Evolutionary conservation across 2,797 vertebrate species (phyloP).

Genomic region (Iguana delicatissima): DNA sequence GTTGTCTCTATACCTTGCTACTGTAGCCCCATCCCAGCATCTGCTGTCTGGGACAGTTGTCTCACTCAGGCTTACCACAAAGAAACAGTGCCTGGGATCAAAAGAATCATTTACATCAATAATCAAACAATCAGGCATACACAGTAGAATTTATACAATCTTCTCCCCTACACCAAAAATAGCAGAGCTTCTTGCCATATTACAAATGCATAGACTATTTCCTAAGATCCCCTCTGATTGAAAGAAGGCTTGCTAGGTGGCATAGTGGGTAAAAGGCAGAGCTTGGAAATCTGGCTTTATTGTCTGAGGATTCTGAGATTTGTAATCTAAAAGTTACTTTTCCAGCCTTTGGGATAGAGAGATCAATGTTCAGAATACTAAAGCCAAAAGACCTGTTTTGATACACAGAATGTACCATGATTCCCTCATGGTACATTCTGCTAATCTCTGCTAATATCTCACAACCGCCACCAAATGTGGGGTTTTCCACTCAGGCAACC

Average conservation of each 20-base stretch:
- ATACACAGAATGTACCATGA: no score
- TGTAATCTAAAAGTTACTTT: no score
- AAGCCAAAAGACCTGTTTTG: neutral
- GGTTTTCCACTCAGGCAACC: no score
- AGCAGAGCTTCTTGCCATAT: neutral
- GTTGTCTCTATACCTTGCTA: neutral
- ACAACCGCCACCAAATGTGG: no score
- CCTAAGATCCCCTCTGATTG: no score
- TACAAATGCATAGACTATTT: no score
- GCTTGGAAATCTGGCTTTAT: no score
- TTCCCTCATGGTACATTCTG: no score
- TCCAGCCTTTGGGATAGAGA: no score
- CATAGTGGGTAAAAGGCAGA: neutral
- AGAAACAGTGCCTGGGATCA: neutral
- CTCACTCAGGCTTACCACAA: neutral
- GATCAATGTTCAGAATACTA: neutral
- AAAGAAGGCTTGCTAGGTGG: neutral
- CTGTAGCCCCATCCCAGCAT: neutral
- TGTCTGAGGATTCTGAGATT: no score
- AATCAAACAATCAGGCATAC: neutral
- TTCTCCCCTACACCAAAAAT: no score
- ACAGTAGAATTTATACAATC: neutral
- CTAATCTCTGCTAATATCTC: no score
- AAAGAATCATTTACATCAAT: neutral
- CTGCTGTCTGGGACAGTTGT: neutral